Conservation (phyloP, 1,140 invertebrate genomes). For the Drosophila teissieri region DNA sequence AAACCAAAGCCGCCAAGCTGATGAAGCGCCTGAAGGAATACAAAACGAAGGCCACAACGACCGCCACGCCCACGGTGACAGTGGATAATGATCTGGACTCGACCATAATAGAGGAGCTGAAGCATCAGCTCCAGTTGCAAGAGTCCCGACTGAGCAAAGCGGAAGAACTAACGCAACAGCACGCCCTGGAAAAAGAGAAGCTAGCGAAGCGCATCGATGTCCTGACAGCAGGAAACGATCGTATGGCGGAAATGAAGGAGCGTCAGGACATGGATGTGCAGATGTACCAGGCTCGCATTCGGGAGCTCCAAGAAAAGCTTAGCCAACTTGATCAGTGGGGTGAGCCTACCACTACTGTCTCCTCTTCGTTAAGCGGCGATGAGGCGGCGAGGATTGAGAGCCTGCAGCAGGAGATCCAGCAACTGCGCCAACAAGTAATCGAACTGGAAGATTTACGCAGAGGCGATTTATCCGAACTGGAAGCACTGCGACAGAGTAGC, state of each 20-base stretch:
- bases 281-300: constrained; percentile 89
- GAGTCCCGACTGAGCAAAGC: constrained; percentile 88
- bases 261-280: constrained; percentile 90
- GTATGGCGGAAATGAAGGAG: constrained; percentile 91
- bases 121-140: constrained; percentile 87
- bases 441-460: background rate
- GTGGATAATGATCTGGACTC: constrained; percentile 87
- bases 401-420: constrained; percentile 86
- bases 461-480: background rate
- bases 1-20: constrained; percentile 89
- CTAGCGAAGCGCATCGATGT: constrained; percentile 90
- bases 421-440: constrained; percentile 16
- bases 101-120: constrained; percentile 91
- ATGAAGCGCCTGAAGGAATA: constrained; percentile 91
- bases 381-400: constrained; percentile 36
- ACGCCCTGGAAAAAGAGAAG: constrained; percentile 88
- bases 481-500: constrained; percentile 3
- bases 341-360: constrained; percentile 3
- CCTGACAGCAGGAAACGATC: constrained; percentile 91
- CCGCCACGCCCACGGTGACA: constrained; percentile 8
- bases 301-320: constrained; percentile 88
- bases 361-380: background rate
- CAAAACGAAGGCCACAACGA: constrained; percentile 85
- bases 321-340: constrained; percentile 87
- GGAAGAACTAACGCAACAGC: constrained; percentile 86